phyloP scores from a whole-genome alignment of 2,113 vertebrate genomes.

The Bagarius yarrelli region DNA sequence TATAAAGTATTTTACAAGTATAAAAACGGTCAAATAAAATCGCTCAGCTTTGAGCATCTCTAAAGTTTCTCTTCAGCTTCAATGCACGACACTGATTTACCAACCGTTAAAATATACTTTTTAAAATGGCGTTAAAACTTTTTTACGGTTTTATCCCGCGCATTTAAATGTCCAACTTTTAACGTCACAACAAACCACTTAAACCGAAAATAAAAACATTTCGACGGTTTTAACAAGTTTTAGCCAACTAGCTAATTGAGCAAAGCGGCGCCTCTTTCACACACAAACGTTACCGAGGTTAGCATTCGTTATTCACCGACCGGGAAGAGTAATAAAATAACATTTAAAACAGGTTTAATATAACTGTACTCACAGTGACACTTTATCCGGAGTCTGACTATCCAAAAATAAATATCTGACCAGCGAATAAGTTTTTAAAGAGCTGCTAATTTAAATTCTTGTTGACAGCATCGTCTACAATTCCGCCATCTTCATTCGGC shows the following conservation, averaged over 20 bases:
- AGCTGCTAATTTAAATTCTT: constrained; percentile 52
- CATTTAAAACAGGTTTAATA: background rate
- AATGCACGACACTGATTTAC: background rate
- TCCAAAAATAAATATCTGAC: background rate
- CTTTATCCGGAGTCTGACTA: background rate
- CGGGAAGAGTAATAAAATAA: background rate
- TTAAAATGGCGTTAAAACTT: background rate
- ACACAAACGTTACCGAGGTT: background rate
- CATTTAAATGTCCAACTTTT: fast-evolving
- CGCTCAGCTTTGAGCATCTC: background rate
- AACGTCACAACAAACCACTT: background rate
- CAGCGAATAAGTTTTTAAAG: background rate
- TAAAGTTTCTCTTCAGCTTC: background rate
- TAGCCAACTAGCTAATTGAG: background rate
- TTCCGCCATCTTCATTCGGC: constrained; percentile 63
- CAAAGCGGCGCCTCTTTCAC: background rate
- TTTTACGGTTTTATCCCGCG: background rate
- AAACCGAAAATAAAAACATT: background rate
- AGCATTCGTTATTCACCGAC: constrained; percentile 19
- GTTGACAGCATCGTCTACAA: constrained; percentile 56
- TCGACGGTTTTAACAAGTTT: background rate
- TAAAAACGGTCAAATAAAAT: background rate
- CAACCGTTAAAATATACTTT: background rate
- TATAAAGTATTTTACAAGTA: too few species aligned
- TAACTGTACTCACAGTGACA: constrained; percentile 48